Evolutionary conservation across 2,888 invertebrate species (phyloP), one percentile per base, ranked within the genome.

Genomic region (Oxystoma pomonae): DNA sequence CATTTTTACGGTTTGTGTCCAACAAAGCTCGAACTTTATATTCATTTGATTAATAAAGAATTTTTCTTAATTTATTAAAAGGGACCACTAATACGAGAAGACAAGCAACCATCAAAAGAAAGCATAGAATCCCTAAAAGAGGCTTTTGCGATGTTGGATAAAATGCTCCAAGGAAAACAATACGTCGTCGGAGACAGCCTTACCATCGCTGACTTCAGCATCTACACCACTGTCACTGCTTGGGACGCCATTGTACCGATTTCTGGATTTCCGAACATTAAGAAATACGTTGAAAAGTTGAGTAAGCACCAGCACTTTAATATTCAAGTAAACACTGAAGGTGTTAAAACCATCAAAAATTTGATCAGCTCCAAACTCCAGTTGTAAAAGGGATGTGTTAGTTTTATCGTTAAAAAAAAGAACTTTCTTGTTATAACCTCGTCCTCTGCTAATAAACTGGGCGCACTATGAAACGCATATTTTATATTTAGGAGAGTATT

Each of bases 101-200:
- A 73, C 56, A 76, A 78, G 52, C 66, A 74, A 9, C 72, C 64
- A 16, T 16, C 64, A 12, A 17, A 60, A 53, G 58, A 64, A 2
- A 58, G 35, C n/a, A 0, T 61, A 16, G 60, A 64, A n/a, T 53
- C 35, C 2, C 58, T 65, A 5, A 60, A 53, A 57, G 62, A 65
- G n/a, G 62, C 64, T 9, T 79, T 81, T 61, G 72, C 67, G 21
- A 75, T 76, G 59, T 70, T 82, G 72, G 82, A 83, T 61, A 68
- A 70, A 22, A 77, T 77, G 63, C 71, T 83, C 9, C 70, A 67
- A n/a, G 70, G 73, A 9, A 72, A 74, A 20, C 71, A 66, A 9
- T 71, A 68, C 62, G 62, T 67, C 0, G 70, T 70, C 7, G 73
- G 72, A 16, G 63, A 71, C 53, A 21, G 55, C 1, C 17, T 71